phyloP scores from a whole-genome alignment of 2,113 vertebrate genomes.

The Capreolus pygargus region DNA sequence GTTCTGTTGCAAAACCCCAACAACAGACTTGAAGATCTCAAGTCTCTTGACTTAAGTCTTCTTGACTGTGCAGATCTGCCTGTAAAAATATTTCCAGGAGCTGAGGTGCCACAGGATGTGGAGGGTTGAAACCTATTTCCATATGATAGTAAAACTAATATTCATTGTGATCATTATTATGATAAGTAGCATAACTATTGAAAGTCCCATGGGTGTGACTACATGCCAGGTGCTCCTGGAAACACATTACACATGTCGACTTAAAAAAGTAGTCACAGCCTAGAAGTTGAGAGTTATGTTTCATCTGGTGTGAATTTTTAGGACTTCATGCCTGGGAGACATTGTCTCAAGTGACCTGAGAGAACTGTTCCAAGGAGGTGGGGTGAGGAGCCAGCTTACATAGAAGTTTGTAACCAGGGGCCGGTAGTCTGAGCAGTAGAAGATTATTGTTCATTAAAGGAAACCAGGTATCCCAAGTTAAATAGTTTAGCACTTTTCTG shows the following conservation, averaged over 20 bases:
- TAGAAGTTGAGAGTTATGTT: neutral
- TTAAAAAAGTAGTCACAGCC: neutral
- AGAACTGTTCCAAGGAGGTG: neutral
- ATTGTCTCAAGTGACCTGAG: neutral
- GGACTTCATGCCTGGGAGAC: neutral
- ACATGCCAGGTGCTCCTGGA: accelerated
- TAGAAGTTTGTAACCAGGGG: neutral
- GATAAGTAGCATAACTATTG: neutral
- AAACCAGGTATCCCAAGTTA: neutral
- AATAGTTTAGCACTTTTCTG: neutral
- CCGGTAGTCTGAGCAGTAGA: neutral
- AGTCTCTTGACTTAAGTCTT: neutral
- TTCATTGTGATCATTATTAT: neutral
- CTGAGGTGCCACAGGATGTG: neutral
- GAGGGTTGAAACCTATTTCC: neutral
- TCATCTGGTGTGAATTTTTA: neutral
- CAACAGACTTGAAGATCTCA: neutral
- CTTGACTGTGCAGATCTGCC: neutral
- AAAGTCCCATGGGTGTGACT: accelerated
- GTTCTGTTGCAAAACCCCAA: neutral
- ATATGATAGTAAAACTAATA: neutral
- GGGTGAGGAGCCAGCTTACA: neutral
- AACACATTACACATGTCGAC: accelerated
- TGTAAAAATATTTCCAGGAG: neutral
- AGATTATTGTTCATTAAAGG: neutral